Base-by-base conservation (phyloP, 2,888 invertebrate species). In the Drosophila kokeensis region DNA sequence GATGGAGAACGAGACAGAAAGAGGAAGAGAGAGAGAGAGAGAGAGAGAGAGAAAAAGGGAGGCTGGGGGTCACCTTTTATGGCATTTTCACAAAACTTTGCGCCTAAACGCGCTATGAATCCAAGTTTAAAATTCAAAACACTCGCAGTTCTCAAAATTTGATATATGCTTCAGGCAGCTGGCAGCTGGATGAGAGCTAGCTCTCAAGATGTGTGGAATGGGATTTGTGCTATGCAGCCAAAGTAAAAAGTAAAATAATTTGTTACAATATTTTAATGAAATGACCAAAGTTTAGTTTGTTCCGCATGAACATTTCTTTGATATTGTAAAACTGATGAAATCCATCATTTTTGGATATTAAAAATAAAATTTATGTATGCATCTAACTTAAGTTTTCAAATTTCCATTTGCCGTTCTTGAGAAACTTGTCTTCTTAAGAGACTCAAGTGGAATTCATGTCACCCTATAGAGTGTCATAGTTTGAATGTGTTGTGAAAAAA, bases 81-180 rank as follows among this genome's bases (percentile, higher is more conserved):
- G 79, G 65, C 73, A 70, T 64, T 75, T 60, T 66, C 69, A 68
- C 57, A 69, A 79, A 87, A 82, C 65, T 83, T 83, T 87, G 69
- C 58, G 79, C 65, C 82, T 76, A 81, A 86, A 66, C 79, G 82
- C 82, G 84, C 76, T 78, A 83, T 83, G 81, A 86, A 81, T 61
- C 66, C 65, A 69, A 81, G 69, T 75, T 68, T 54, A 49, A 63
- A 54, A 62, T 67, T 61, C 58, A 60, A 67, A 71, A 82, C 68
- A 29, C 48, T 45, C 13, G 21, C 18, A 48, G 7, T 48, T 34
- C 34, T 21, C 34, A 29, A 29, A 38, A 32, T 24, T 59, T 49
- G 63, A 58, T 29, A 21, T 40, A 38, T 54, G 61, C 40, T 30
- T 5, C 38, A 30, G 61, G 18, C 30, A 53, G 13, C 15, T 15